Conservation (phyloP, 1,140 invertebrate species). For the Drosophila tani region DNA sequence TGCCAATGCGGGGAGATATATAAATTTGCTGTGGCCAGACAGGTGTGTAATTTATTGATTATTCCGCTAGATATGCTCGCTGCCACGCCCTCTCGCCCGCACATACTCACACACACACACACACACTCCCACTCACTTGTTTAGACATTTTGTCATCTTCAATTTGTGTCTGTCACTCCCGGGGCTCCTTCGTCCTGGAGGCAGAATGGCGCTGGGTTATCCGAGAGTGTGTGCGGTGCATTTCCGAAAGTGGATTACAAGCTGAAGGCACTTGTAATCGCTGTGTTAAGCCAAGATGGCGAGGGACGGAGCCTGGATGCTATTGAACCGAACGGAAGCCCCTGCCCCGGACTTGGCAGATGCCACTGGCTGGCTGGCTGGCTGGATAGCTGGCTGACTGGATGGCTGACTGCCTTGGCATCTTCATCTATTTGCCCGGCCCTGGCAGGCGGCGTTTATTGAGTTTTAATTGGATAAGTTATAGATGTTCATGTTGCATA, state of each 20-base stretch:
- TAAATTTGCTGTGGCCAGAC: slow-evolving; percentile 76
- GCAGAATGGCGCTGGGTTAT: slow-evolving; percentile 16
- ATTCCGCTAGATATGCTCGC: slow-evolving; percentile 76
- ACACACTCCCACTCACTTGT: slow-evolving; percentile 61
- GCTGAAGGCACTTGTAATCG: slow-evolving; percentile 82
- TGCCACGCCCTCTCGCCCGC: slow-evolving; percentile 31
- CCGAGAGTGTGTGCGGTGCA: slow-evolving; percentile 56
- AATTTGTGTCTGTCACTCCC: slow-evolving; percentile 81
- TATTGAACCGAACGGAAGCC: slow-evolving; percentile 60
- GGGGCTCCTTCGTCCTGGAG: slow-evolving; percentile 45
- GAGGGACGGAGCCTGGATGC: slow-evolving; percentile 33
- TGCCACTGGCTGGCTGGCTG: slow-evolving; percentile 22
- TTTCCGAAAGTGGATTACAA: slow-evolving; percentile 83
- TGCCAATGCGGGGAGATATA: slow-evolving; percentile 44
- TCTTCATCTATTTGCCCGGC: slow-evolving; percentile 66
- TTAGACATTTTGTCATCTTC: slow-evolving; percentile 84
- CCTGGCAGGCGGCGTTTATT: slow-evolving; percentile 69
- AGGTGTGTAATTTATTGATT: slow-evolving; percentile 84
- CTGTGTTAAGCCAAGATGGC: slow-evolving; percentile 72
- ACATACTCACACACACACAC: slow-evolving; percentile 15
- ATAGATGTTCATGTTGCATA: slow-evolving; percentile 82
- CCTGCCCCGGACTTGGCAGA: slow-evolving; percentile 21
- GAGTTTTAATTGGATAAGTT: slow-evolving; percentile 84
- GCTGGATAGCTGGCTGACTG: slow-evolving; percentile 18
- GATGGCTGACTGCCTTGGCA: slow-evolving; percentile 48